Percentiles rank a stretch among this genome's conserved stretches.
Evolutionary conservation across 2,113 vertebrate species (phyloP).

Genomic region (Oreochromis aureus): DNA sequence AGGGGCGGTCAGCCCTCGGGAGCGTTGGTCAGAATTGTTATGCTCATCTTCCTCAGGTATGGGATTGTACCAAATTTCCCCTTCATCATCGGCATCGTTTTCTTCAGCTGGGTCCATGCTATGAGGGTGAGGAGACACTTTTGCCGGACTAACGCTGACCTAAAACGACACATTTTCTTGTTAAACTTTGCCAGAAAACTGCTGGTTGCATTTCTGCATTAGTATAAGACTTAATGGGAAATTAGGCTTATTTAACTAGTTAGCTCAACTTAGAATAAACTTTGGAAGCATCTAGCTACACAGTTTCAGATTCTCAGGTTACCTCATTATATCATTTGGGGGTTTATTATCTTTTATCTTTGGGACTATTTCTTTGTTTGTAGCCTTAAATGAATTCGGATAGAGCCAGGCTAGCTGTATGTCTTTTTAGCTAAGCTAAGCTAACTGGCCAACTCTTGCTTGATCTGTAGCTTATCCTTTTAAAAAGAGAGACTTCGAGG

Average conservation of each 20-base stretch:
- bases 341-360: background rate
- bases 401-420: background rate
- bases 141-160: conserved; percentile 19
- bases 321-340: background rate
- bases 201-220: background rate
- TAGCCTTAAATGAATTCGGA: background rate
- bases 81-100: conserved; percentile 91
- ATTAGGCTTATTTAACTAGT: background rate
- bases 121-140: conserved; percentile 7
- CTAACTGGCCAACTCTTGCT: background rate
- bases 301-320: background rate
- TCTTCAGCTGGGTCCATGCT: conserved; percentile 79
- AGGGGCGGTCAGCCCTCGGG: conserved; percentile 45
- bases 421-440: background rate
- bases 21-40: background rate
- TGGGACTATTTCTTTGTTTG: background rate
- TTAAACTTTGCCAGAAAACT: background rate
- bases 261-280: background rate
- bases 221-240: background rate
- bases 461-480: background rate
- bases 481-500: background rate
- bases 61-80: conserved; percentile 99
- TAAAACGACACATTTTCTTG: background rate
- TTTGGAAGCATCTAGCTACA: background rate
- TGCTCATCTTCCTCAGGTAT: conserved; percentile 93